Evolutionary conservation across 2,888 invertebrate species (phyloP), one percentile per base, ranked within the genome.

Genomic region (Apodemia mormo): DNA sequence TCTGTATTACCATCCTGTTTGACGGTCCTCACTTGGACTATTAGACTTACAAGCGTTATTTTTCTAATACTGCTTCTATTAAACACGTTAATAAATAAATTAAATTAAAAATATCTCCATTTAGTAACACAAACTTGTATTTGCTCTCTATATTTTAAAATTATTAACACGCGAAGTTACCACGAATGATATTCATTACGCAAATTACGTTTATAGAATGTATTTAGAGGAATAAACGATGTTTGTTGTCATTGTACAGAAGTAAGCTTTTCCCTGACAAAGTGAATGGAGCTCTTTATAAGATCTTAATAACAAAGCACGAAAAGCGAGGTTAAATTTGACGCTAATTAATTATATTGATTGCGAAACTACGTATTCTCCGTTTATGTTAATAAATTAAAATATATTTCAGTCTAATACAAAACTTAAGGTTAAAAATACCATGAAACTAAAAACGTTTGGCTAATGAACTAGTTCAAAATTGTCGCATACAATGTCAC

Each of bases 271-370:
- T 33, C 61, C 33, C 7, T 33, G 12, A 61, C 14, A 61, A 61
- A 61, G 61, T 33, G 30, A 33, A 14, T 9, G 33, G 33, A 61
- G 30, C 14, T 61, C 61, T 61, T 37, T 61, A 61, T 61, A 33
- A 61, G 14, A 33, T 37, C 14, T 61, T 61, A 33, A 61, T 30
- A 37, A 61, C 61, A 61, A 61, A 61, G 61, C 37, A 37, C 33
- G 61, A 33, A 37, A 33, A 33, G 14, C 33, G 30, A 37, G 61
- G 30, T 12, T 4, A 14, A 61, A 33, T 33, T 61, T 61, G 61
- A 61, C 33, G 61, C 37, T 61, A 61, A 61, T 61, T 61, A 37
- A 14, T 61, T 61, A 61, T 61, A 61, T 37, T 61, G 37, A 61
- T 61, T 14, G 14, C 52, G 8, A 6, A 58, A 58, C 61, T 61